Evolutionary conservation across 2,888 invertebrate species (phyloP), one percentile per base, ranked within the genome.

Genomic region (Lasioglossum villosulum): DNA sequence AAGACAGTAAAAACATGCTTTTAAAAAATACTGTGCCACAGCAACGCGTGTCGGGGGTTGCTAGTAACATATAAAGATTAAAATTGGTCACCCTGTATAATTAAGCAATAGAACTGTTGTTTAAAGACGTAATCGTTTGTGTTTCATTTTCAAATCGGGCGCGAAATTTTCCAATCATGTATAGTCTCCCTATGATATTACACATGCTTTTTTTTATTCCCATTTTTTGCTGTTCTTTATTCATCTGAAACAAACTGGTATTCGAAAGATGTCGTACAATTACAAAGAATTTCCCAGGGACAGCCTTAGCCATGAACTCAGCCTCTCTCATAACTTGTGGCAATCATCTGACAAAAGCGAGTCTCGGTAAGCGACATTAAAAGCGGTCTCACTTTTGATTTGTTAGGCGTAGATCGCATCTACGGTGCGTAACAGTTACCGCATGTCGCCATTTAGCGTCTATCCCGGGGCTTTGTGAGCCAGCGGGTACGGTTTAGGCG

Each of bases 391-490:
- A 16, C 70, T 56, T 75, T 75, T 75, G 66, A 83, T 72, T 59
- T 37, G 27, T n/a, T 23, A 6, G 34, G 30, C 27, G 16, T 19
- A 39, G 83, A 84, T 84, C 52, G 30, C 39, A 77, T 78, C 78
- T 75, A 34, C 72, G 8, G 12, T 37, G 56, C 76, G 68, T 83
- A 79, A 77, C 77, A 79, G 37, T 70, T 72, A 56, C 79, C 23
- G n/a, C 30, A 27, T 78, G 74, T 63, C 76, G 30, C 37, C 52
- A 48, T 71, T 77, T 74, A 76, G 16, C 75, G 56, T 75, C 66
- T 78, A 73, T 82, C 82, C 79, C 82, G 77, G 77, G 79, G 77
- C 79, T 77, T 73, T 56, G 82, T 63, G 72, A 66, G n/a, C 78
- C 19, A 23, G 27, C 1, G 52, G 37, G 45, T 63, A 68, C 56